phyloP scores from a whole-genome alignment of 2,113 vertebrate species.

The Cepphus grylle region DNA sequence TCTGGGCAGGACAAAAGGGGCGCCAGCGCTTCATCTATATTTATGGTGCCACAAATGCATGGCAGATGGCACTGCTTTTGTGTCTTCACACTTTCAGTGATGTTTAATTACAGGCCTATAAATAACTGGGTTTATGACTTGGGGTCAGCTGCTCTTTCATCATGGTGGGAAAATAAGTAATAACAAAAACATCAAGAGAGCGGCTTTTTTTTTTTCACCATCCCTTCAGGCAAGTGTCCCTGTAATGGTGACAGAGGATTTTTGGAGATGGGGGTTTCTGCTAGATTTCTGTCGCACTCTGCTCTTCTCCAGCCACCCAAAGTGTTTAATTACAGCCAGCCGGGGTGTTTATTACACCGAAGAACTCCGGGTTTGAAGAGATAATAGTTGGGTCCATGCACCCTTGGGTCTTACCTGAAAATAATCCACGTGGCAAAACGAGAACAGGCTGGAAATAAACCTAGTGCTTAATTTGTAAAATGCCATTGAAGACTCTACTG shows the following conservation, averaged over 20 bases:
- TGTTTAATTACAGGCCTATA: constrained; percentile 46
- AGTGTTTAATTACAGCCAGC: neutral
- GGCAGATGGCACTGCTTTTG: constrained; percentile 50
- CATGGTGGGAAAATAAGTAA: neutral
- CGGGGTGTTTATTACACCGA: neutral
- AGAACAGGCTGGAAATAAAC: neutral
- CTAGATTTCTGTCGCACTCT: neutral
- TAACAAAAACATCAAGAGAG: neutral
- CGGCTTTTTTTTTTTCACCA: accelerated
- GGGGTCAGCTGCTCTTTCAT: constrained; percentile 6
- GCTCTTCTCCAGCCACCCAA: neutral
- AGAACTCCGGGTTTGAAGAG: neutral
- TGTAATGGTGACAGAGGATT: neutral
- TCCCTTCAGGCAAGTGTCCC: neutral
- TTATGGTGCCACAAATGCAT: neutral
- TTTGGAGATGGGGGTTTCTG: neutral
- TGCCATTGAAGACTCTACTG: neutral
- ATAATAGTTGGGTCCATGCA: neutral
- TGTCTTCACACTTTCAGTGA: constrained; percentile 9
- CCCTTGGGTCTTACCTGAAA: neutral
- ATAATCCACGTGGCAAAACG: neutral
- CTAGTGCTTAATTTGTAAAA: neutral
- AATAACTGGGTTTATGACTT: neutral
- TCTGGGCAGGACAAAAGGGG: neutral
- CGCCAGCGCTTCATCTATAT: neutral